Evolutionary conservation across 2,797 vertebrate genomes (phyloP), one percentile per base, ranked within the genome.

Genomic region (Neoniphon sammara): DNA sequence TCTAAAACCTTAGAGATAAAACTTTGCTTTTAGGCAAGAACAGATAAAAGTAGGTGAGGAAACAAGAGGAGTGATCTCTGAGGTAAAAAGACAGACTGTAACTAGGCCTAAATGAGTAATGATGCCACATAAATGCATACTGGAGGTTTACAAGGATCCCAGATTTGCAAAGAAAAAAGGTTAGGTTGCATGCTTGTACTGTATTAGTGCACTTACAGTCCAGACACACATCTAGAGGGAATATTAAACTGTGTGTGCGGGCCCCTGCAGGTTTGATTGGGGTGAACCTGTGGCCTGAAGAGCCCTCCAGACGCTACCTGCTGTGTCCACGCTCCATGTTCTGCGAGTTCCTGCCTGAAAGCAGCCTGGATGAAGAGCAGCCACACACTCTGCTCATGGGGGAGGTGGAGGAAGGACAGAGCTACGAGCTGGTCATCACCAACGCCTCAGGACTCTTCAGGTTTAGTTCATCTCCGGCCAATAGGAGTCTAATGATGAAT

Each of bases 241-340:
- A 44, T 44, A 44, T 17, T 44, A 4, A 15, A 11, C 42, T 44
- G 10, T 79, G 2, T 53, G 1, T 30, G 0, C 56, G 64, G 44
- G 3, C 17, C 56, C n/a, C 65, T 70, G 47, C 89, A 98, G 97
- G 95, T 63, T 85, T 96, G 17, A 91, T 97, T 0, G 96, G 96
- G 66, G 91, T 98, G 78, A 98, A 96, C 92, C 88, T 97, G 71
- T 96, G 96, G 95, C 96, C 96, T 0, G 76, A 83, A 56, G 83
- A 94, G 44, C 76, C 87, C 1, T 72, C 0, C 0, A 91, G 94
- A 9, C 89, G 74, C n/a, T 98, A 98, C 85, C 75, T 98, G 70
- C 92, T 98, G 61, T 94, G 94, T 75, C 96, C 96, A 0, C 93
- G 94, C 14, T 93, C 94, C 63, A 96, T 96, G 87, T 96, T 98